Base-by-base conservation (phyloP, 35 echinoderm and acorn worm genomes). In the Diadema setosum region DNA sequence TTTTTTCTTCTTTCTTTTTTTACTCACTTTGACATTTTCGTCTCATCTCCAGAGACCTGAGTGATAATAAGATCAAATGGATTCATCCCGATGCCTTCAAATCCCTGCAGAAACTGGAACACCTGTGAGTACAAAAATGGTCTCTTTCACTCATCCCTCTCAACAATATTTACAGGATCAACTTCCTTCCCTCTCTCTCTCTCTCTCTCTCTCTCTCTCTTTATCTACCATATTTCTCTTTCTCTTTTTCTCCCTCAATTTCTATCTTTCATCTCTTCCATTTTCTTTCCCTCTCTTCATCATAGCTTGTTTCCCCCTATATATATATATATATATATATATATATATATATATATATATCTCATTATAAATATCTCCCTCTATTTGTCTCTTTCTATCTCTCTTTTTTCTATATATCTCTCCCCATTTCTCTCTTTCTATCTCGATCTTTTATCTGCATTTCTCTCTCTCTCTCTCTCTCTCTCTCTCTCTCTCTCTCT, bases 91-190 rank as follows among this genome's bases (percentile, higher is more conserved):
- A 70, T 33, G 90, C 94, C 21, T 97, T 97, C 35, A 24, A 31
- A 32, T 70, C 90, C 4, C 36, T 93, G 17, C 11, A 31, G 29
- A 74, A 81, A 23, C 75, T 97, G 21, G 36, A 93, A 42, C 82
- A 50, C 27, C 63, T 97, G 94, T 97, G 90, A 97, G 94, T 97
- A 58, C 29, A 26, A 50, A 40, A 55, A 45, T 75, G n/a, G n/a
- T n/a, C 21, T 23, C 16, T 43, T 15, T 4, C 45, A 32, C 26
- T 15, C 23, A 46, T 24, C 8, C 5, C 29, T 82, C 2, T 27
- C 33, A 17, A 61, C 5, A 64, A n/a, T 16, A 59, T 4, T 17
- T 23, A 3, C 29, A 26, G 8, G 2, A 11, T 32, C 9, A 21
- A 21, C 23, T 16, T 57, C 18, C 20, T 20, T 40, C 0, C 46